phyloP scores from a whole-genome alignment of 2,113 vertebrate species.

The Columba livia region DNA sequence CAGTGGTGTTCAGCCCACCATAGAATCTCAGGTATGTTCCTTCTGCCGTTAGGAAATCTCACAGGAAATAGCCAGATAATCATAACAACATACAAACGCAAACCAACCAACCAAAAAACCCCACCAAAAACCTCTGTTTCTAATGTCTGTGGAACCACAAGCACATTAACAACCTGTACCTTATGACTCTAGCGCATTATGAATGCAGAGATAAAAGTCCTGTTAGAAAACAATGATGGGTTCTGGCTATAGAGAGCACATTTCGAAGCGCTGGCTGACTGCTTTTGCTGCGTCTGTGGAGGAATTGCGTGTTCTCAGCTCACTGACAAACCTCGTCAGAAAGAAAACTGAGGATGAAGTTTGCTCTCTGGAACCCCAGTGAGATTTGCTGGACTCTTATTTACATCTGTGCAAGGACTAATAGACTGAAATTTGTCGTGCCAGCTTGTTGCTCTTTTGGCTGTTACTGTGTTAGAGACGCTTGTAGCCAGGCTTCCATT shows the following conservation, averaged over 20 bases:
- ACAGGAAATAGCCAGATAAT: background rate
- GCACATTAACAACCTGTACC: background rate
- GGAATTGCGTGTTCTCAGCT: background rate
- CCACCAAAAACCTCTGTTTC: background rate
- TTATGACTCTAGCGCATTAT: background rate
- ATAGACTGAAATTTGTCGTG: background rate
- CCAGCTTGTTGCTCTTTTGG: background rate
- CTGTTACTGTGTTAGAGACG: background rate
- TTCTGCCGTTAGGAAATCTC: background rate
- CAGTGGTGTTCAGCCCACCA: background rate
- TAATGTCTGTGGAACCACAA: background rate
- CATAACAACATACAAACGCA: background rate
- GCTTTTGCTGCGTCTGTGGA: background rate
- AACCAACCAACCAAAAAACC: background rate
- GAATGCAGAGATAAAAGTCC: background rate
- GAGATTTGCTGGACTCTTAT: background rate
- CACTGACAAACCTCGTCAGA: background rate
- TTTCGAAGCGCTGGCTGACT: background rate
- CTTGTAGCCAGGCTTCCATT: background rate
- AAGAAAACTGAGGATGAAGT: background rate
- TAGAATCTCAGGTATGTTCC: conserved; percentile 66
- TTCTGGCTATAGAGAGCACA: accelerated
- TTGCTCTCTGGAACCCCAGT: background rate
- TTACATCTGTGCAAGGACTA: background rate
- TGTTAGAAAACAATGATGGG: background rate